A percentile compares a stretch with the other conserved stretches of the same genome.
phyloP scores from a whole-genome alignment of 2,113 vertebrate species.

The Bombycilla garrulus region DNA sequence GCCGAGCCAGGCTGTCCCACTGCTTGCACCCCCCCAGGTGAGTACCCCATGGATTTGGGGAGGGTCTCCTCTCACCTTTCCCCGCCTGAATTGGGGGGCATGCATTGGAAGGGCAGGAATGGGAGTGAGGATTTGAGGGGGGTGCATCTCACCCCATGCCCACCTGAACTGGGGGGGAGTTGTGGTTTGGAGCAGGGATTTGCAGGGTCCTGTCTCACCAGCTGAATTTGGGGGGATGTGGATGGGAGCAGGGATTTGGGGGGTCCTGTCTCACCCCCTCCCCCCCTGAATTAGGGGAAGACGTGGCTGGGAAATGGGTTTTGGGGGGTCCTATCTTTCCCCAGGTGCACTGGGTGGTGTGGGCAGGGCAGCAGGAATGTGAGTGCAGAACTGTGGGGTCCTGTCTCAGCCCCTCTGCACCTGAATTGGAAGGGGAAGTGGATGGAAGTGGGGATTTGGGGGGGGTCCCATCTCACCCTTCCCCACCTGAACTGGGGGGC shows the following conservation, averaged over 20 bases:
- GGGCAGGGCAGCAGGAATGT: not conserved
- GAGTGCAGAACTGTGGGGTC: constrained; percentile 51
- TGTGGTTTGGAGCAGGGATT: not conserved
- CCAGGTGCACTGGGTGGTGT: not conserved
- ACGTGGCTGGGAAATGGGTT: not conserved
- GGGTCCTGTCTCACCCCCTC: not conserved
- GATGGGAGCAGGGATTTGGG: not conserved
- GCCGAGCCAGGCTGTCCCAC: constrained; percentile 77
- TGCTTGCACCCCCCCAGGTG: constrained; percentile 74
- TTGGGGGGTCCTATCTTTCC: not conserved
- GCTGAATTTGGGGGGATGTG: not conserved
- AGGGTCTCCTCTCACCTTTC: not conserved
- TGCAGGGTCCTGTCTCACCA: too few species aligned
- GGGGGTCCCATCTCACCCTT: not conserved
- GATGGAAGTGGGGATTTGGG: not conserved
- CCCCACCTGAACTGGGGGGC: not conserved
- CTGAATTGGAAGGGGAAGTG: not conserved
- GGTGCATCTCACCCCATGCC: not conserved
- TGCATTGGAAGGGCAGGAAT: not conserved
- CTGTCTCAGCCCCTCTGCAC: not conserved
- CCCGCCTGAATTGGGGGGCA: not conserved
- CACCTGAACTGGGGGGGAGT: not conserved
- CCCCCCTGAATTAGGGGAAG: not conserved
- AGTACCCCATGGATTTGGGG: not conserved
- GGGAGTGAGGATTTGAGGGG: not conserved